Conservation (phyloP, 2,113 vertebrate species). For the Paradoxurus hermaphroditus region DNA sequence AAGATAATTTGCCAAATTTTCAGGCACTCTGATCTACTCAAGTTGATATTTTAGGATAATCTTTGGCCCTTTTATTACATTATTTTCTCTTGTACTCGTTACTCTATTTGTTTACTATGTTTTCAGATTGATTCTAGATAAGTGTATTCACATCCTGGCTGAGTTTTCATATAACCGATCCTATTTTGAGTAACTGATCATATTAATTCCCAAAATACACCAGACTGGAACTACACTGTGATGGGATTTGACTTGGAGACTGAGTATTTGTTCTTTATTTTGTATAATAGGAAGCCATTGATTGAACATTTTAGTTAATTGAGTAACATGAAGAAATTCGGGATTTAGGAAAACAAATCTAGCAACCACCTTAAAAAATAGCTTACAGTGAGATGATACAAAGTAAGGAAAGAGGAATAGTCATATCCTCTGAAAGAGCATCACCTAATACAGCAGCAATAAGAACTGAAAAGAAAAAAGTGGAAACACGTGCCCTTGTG, state of each 20-base stretch:
- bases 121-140: not conserved
- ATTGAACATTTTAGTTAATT: not conserved
- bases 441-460: not conserved
- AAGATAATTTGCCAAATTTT: not conserved
- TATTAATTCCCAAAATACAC: not conserved
- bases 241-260: not conserved
- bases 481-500: not conserved
- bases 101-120: not conserved
- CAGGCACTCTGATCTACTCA: not conserved
- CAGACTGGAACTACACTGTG: not conserved
- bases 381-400: not conserved
- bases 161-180: not conserved
- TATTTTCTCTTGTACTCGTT: not conserved
- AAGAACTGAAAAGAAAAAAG: not conserved
- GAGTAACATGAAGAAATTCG: not conserved
- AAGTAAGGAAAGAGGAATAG: not conserved
- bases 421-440: not conserved
- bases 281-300: not conserved
- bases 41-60: not conserved
- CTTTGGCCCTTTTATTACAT: not conserved
- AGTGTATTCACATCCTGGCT: not conserved
- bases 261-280: not conserved
- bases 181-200: not conserved
- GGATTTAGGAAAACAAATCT: not conserved
- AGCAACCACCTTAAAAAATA: not conserved